Conservation (phyloP, 2,888 invertebrate genomes). For the Idaea dimidiata region DNA sequence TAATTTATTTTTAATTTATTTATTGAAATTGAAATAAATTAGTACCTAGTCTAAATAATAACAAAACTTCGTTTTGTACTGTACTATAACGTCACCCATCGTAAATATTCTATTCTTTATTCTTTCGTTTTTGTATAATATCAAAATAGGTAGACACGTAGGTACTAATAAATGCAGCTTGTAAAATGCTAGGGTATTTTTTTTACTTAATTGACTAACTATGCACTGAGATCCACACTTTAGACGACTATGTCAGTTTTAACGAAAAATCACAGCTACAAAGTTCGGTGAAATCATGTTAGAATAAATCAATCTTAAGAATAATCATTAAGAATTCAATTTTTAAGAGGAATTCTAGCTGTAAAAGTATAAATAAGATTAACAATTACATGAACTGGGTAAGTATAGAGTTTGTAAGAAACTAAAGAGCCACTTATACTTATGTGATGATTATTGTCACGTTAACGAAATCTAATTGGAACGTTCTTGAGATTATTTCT, state of each 20-base stretch:
- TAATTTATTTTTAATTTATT: too few relatives aligned
- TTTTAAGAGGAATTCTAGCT: too few relatives aligned
- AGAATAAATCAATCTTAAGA: slow-evolving; percentile 13
- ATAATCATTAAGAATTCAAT: not conserved
- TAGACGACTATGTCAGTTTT: slow-evolving; percentile 15
- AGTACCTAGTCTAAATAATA: too few relatives aligned
- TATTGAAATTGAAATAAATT: too few relatives aligned
- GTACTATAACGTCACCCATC: too few relatives aligned
- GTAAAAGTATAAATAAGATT: too few relatives aligned
- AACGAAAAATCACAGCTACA: slow-evolving; percentile 19
- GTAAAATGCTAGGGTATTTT: not conserved
- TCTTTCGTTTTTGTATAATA: too few relatives aligned
- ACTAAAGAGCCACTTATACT: slow-evolving; percentile 23
- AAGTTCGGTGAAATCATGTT: slow-evolving; percentile 3
- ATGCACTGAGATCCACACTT: slow-evolving; percentile 11
- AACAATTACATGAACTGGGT: too few relatives aligned
- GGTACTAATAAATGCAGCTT: not conserved
- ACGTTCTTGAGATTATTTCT: too few relatives aligned
- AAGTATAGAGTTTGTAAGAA: not conserved
- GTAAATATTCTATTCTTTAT: too few relatives aligned
- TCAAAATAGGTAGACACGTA: not conserved
- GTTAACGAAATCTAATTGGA: too few relatives aligned
- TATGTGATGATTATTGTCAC: slow-evolving; percentile 4
- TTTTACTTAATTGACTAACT: slow-evolving; percentile 11
- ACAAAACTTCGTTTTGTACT: too few relatives aligned